Percentiles rank a stretch among this genome's conserved stretches.
These are phyloP conservation scores for Yponomeuta cagnagella DNA, from an alignment of 2,888 invertebrate genomes.

Conservation along the genomic window DNA sequence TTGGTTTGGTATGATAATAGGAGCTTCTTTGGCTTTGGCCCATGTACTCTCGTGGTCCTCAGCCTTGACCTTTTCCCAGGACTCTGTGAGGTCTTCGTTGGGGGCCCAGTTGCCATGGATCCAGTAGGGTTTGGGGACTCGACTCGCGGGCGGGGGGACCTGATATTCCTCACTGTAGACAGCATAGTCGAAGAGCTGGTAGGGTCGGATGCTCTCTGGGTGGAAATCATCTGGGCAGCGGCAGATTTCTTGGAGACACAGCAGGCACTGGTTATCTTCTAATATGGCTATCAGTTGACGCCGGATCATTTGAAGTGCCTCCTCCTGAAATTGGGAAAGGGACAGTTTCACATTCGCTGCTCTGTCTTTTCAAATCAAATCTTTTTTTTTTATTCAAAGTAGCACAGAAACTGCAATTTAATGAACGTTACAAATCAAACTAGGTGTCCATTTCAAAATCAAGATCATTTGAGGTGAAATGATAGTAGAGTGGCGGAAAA, in stretches of 20 bases:
- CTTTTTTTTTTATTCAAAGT: too few species aligned
- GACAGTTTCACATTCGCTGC: not conserved
- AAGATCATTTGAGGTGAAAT: too few species aligned
- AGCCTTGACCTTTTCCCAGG: not conserved
- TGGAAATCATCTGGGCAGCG: not conserved
- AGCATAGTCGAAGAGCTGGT: not conserved
- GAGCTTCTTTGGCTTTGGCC: not conserved
- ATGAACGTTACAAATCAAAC: too few species aligned
- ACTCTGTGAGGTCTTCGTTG: not conserved
- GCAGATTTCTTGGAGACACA: not conserved
- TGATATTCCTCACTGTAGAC: not conserved
- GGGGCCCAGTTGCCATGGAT: not conserved
- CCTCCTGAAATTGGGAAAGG: not conserved
- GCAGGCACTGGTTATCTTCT: not conserved
- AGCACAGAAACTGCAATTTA: too few species aligned
- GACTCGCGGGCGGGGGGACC: not conserved
- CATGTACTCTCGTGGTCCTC: not conserved
- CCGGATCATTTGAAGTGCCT: not conserved
- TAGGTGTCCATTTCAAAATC: too few species aligned
- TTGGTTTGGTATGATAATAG: not conserved
- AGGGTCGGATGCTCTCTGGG: not conserved
- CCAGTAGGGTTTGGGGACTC: slow-evolving; percentile 1
- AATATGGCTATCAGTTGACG: not conserved
- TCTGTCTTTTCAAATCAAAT: too few species aligned
- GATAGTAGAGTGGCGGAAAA: too few species aligned